Evolutionary conservation across 2,888 invertebrate genomes (phyloP), one percentile per base, ranked within the genome.

Genomic region (Ornithoptera priamus): DNA sequence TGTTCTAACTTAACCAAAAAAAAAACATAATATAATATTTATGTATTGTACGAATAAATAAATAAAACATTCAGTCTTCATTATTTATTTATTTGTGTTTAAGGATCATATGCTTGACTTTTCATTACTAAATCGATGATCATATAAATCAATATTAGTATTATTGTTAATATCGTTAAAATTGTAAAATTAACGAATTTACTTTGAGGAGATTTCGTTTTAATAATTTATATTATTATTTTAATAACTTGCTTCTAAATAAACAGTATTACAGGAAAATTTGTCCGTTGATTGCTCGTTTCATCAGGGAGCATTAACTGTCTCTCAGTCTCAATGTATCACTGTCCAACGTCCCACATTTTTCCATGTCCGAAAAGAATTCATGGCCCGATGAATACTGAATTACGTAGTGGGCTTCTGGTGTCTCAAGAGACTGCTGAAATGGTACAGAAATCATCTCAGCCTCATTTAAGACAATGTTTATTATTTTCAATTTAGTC

Each of bases 321-420:
- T 60, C 59, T 50, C 61, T 62, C 61, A 42, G 62, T 69, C 65
- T 65, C 69, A 62, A 69, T 69, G 56, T 62, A 69, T 69, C 69
- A 69, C 65, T 69, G 65, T 69, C 69, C 56, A 24, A 18, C 57
- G 46, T 8, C 61, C 57, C 62, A 62, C 61, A 69, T 69, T 69
- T 69, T 65, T 69, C 30, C 69, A 69, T 69, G 69, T 69, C 65
- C 56, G 24, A 61, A 57, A 65, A 61, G 69, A 69, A 57, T 69
- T 22, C 69, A 62, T 68, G 60, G 68, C 46, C 42, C 60, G 64
- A 68, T 68, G 64, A 68, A 64, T 64, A 59, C 46, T 50, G 63
- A 63, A 68, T 53, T 64, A 68, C 60, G 64, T 68, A 64, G 59
- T 22, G 17, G 53, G 59, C 60, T 60, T 60, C 39, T 59, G 63